Evolutionary conservation across 2,113 vertebrate genomes (phyloP).

Genomic region (Chlamydotis undulata): DNA sequence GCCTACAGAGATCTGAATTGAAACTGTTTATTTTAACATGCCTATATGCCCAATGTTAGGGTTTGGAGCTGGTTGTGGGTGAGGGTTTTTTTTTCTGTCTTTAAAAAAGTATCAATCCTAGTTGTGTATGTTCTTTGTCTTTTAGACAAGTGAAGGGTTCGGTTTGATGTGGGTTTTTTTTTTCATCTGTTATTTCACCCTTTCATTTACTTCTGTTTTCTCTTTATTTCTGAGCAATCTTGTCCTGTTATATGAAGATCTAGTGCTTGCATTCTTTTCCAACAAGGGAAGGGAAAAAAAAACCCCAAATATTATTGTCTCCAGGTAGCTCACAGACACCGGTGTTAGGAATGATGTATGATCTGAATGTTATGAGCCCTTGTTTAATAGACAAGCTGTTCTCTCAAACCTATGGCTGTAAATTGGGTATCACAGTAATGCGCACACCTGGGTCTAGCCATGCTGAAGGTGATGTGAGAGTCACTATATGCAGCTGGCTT

Average conservation of each 20-base stretch:
- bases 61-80: background rate
- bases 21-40: background rate
- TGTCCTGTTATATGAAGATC: background rate
- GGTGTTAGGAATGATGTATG: background rate
- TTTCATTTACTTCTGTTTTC: background rate
- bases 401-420: background rate
- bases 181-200: background rate
- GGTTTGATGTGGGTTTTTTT: background rate
- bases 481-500: background rate
- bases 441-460: background rate
- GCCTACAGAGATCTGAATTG: background rate
- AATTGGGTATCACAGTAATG: background rate
- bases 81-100: background rate
- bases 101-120: background rate
- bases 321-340: background rate
- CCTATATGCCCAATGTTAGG: background rate
- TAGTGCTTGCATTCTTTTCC: background rate
- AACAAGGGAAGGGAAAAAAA: background rate
- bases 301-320: background rate
- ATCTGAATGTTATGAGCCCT: background rate
- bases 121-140: background rate
- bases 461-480: background rate
- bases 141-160: background rate
- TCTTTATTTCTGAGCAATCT: background rate
- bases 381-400: background rate